Percentiles rank a stretch among this genome's conserved stretches.
These are phyloP conservation scores for Eubucco bourcierii DNA, from an alignment of 2,113 vertebrate genomes.

Conservation along the genomic window DNA sequence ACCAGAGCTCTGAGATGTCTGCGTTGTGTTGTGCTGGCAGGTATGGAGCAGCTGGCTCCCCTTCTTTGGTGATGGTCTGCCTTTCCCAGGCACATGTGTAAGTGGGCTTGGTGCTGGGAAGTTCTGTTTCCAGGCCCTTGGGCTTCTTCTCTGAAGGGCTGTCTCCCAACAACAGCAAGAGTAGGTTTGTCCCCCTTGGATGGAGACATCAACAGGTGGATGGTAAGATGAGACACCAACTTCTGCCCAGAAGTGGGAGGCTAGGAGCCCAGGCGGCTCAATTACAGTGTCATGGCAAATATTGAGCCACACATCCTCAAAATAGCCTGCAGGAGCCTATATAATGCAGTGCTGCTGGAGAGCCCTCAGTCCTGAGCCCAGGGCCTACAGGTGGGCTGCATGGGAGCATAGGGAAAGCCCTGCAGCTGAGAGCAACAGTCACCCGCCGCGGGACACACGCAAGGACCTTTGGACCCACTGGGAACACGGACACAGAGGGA, in stretches of 20 bases:
- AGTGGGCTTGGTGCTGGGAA: not conserved
- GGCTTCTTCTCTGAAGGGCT: not conserved
- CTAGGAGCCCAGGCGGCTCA: not conserved
- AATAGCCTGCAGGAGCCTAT: conserved; percentile 68
- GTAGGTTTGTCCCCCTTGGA: conserved; percentile 62
- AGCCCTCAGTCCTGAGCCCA: not conserved
- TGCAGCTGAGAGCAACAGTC: not conserved
- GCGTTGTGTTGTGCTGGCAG: fast-evolving
- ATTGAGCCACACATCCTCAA: conserved; percentile 70
- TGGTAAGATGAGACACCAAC: conserved; percentile 74
- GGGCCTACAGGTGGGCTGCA: not conserved
- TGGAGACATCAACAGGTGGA: conserved; percentile 67
- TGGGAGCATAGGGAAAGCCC: not conserved
- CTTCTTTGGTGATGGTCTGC: not conserved
- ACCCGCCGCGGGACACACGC: no score
- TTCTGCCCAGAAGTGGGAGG: conserved; percentile 52
- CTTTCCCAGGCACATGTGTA: not conserved
- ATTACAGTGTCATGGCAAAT: conserved; percentile 54
- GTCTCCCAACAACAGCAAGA: not conserved
- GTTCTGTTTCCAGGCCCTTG: not conserved
- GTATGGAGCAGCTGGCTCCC: fast-evolving
- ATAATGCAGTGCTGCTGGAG: not conserved
- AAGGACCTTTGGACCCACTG: no score
- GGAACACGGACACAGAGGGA: not conserved
- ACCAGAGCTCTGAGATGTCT: not conserved